Evolutionary conservation across 2,797 vertebrate genomes (phyloP), one percentile per base, ranked within the genome.

Genomic region (Erpetoichthys calabaricus): DNA sequence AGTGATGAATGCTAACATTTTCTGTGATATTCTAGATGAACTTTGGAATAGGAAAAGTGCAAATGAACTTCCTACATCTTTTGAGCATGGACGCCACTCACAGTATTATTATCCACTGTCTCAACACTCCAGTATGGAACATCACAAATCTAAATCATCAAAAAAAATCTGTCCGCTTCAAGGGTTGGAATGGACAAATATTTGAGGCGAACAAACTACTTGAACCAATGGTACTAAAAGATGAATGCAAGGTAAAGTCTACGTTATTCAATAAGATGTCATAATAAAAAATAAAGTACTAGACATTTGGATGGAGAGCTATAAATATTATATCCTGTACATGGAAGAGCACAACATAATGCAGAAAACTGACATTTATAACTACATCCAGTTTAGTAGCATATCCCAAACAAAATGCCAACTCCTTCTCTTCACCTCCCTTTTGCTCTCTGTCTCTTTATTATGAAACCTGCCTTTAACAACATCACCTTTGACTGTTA

Each of bases 41-140:
- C 67, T 97, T 96, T 53, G 86, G 78, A 54, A 63, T 91, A 42
- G 89, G 88, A 58, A 92, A 91, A 78, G 95, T 99, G 62, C 96
- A 99, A 80, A 96, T 99, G 92, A 99, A 97, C 75, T 99, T 98
- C 70, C 86, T 99, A 71, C 96, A 99, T 71, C 81, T 99, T 62
- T 75, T 97, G 78, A 99, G 94, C 74, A 78, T 80, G 8, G 89
- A 91, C 74, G 94, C 90, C 65, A 86, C 79, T 59, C 96, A 99
- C 50, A 78, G 73, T 67, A 81, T 99, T 75, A 89, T 86, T 4
- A 64, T 97, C 62, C 92, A 94, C 68, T 98, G 95, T 70, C 82
- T 89, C 41, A 89, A 79, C 51, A 73, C 82, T 5, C 79, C 85
- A 0, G 66, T 68, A 55, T 75, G 73, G 76, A 66, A 55, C 54